Conservation (phyloP, 2,888 invertebrate species). For the Sminthurinus aureus region DNA sequence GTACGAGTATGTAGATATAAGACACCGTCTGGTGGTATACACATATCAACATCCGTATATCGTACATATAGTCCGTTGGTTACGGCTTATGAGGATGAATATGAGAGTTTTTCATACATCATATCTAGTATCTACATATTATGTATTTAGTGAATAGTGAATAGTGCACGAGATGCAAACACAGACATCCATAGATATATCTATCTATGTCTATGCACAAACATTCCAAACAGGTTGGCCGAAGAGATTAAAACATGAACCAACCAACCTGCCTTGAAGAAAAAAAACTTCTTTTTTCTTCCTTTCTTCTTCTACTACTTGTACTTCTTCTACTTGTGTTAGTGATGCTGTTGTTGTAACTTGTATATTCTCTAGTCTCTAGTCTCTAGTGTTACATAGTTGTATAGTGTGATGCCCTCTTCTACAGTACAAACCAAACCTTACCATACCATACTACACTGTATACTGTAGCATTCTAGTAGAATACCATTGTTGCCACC, state of each 20-base stretch:
- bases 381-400: not conserved
- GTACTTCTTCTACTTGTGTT: not conserved
- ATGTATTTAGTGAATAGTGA: too few relatives aligned
- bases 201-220: not conserved
- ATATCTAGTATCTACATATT: too few relatives aligned
- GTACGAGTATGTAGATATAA: too few relatives aligned
- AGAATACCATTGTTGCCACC: not conserved
- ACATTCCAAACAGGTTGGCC: constrained; percentile 1
- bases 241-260: not conserved
- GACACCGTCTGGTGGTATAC: too few relatives aligned
- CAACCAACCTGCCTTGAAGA: not conserved
- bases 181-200: not conserved
- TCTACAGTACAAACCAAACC: not conserved
- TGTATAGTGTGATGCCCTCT: not conserved
- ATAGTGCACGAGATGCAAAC: not conserved
- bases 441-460: too few relatives aligned
- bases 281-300: not conserved
- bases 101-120: too few relatives aligned
- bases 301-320: not conserved
- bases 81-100: too few relatives aligned
- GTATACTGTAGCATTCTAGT: too few relatives aligned
- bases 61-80: too few relatives aligned
- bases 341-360: not conserved
- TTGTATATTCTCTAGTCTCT: not conserved
- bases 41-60: too few relatives aligned